These are phyloP conservation scores for Eulemur mongoz DNA, from an alignment of 2,797 vertebrate genomes.

Conservation along the genomic window DNA sequence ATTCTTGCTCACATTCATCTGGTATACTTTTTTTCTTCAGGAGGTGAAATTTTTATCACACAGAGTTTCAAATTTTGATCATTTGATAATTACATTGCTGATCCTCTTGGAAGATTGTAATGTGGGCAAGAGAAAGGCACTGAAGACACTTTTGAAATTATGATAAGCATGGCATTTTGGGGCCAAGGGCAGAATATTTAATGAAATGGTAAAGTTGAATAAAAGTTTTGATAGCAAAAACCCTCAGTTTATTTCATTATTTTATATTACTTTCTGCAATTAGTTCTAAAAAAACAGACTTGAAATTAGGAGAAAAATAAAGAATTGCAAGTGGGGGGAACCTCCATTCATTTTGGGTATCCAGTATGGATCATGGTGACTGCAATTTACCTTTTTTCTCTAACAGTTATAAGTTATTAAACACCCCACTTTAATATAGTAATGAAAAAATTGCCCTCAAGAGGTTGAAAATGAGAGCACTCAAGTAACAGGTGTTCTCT, in stretches of 20 bases:
- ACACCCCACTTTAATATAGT: constrained; percentile 62
- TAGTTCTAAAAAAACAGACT: constrained; percentile 21
- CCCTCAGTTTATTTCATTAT: constrained; percentile 26
- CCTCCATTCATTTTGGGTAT: not conserved
- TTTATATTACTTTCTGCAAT: constrained; percentile 40
- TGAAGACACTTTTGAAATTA: constrained; percentile 41
- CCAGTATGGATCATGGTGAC: constrained; percentile 5
- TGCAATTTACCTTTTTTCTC: constrained; percentile 65
- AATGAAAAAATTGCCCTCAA: constrained; percentile 77
- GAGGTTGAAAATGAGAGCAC: constrained; percentile 68
- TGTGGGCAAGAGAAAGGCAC: not conserved
- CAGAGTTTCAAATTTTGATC: constrained; percentile 1
- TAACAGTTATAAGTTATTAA: constrained; percentile 74
- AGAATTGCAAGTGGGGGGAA: not conserved
- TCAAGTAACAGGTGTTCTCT: constrained; percentile 83
- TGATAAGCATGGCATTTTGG: not conserved
- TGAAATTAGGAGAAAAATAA: constrained; percentile 48
- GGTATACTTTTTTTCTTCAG: not conserved
- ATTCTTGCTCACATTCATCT: constrained; percentile 28
- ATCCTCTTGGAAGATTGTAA: not conserved
- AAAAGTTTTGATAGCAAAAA: constrained; percentile 46
- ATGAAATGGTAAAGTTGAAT: constrained; percentile 34
- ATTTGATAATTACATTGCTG: constrained; percentile 38
- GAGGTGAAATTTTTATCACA: constrained; percentile 14
- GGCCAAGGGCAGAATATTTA: constrained; percentile 30